Base-by-base conservation (phyloP, 2,797 vertebrate genomes). In the Otolemur crassicaudatus region DNA sequence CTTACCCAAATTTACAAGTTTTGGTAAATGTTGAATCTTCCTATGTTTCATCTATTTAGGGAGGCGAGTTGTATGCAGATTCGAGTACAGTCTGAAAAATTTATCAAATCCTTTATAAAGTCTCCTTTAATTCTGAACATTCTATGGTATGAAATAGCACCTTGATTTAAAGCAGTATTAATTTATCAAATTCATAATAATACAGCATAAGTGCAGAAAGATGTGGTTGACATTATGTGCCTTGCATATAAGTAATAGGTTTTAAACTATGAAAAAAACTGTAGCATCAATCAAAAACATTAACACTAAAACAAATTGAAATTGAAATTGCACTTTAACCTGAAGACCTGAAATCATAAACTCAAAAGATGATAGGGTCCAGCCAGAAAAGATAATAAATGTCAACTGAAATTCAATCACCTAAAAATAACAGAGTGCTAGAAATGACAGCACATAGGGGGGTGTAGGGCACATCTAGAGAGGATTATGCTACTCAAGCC, bases 251-350 rank as follows among this genome's bases (percentile, higher is more conserved):
- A 75, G 22, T 46, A 89, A 81, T 5, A 77, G 23, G 61, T 63
- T 82, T 93, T 61, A 82, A 61, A 67, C 27, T 40, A 46, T 89
- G 60, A 70, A 93, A 94, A 67, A 19, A 77, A 67, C 40, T 3
- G 14, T 4, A 60, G 10, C 16, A 61, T 37, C 25, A 17, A 91
- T 27, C 49, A 91, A 70, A 91, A 80, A 87, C 67, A 63, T 65
- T 31, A 69, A 53, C 60, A 23, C 8, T 70, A 31, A 69, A 84
- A 77, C 91, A 19, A 49, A 76, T 7, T 60, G 7, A 83, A 90
- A 81, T 37, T 20, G 40, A 80, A 81, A 49, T 23, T 85, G 12
- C 5, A 27, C 27, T 58, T 84, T 49, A n/a, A 40, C 5, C 29
- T 67, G 16, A 65, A 60, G 16, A 80, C 20, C 31, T 37, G 83